Conservation (phyloP, 1,140 invertebrate genomes). For the Drosophila saltans region DNA sequence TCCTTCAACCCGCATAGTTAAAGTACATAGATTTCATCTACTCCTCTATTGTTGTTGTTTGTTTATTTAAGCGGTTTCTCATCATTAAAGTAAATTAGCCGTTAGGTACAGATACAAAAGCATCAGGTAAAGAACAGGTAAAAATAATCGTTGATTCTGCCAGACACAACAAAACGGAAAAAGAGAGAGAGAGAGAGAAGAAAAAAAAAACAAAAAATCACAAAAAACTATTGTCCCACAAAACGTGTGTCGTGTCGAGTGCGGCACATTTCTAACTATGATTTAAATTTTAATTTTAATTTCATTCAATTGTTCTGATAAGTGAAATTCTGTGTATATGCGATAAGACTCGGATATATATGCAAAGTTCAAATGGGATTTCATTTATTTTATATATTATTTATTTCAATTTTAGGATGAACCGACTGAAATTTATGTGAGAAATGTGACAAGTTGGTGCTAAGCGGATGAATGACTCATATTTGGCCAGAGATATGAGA, state of each 20-base stretch:
- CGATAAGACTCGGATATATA: slow-evolving; percentile 4
- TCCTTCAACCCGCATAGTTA: slow-evolving; percentile 7
- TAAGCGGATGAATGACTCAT: slow-evolving; percentile 14
- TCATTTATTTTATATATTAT: neutral
- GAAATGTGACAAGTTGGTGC: slow-evolving; percentile 16
- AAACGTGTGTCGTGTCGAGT: slow-evolving; percentile 8
- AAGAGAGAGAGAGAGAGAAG: no score
- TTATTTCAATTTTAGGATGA: neutral
- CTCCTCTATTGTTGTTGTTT: slow-evolving; percentile 32
- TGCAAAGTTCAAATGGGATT: neutral
- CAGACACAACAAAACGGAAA: neutral
- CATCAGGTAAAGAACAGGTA: slow-evolving; percentile 13
- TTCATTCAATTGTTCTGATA: neutral
- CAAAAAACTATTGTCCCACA: slow-evolving; percentile 9
- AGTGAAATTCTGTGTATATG: neutral
- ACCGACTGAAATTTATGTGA: neutral
- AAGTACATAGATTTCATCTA: neutral
- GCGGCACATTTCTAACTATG: slow-evolving; percentile 17
- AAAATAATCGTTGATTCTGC: slow-evolving; percentile 16
- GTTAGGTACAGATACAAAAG: slow-evolving; percentile 35
- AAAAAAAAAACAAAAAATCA: neutral
- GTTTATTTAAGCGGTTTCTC: slow-evolving; percentile 62
- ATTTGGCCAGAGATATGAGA: neutral
- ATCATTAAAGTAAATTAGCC: slow-evolving; percentile 65
- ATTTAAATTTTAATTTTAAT: slow-evolving; percentile 9